These are phyloP conservation scores for Euphonia xanthogaster DNA, from an alignment of 2,797 vertebrate species.

Conservation along the genomic window DNA sequence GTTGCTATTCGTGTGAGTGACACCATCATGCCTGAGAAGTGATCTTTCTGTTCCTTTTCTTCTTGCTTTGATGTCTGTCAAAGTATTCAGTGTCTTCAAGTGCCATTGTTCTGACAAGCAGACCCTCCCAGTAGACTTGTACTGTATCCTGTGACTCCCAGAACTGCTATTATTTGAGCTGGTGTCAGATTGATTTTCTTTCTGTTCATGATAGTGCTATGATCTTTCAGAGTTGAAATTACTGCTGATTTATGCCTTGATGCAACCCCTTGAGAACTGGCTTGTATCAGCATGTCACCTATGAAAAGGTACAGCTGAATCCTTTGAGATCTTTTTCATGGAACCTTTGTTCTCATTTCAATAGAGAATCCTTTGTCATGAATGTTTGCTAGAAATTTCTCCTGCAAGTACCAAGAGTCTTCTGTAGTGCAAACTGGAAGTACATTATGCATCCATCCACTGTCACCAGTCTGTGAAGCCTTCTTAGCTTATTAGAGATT, in stretches of 20 bases:
- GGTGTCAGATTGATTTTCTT: conserved; percentile 60
- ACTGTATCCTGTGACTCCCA: conserved; percentile 21
- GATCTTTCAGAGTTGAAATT: conserved; percentile 51
- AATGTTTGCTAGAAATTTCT: conserved; percentile 58
- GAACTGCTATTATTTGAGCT: conserved; percentile 54
- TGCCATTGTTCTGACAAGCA: conserved; percentile 56
- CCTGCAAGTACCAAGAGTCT: not conserved
- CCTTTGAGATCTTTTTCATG: conserved; percentile 35
- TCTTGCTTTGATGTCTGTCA: conserved; percentile 61
- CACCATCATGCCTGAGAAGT: conserved; percentile 12
- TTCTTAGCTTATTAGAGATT: not conserved
- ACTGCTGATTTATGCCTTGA: conserved; percentile 50
- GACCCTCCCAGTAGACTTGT: conserved; percentile 34
- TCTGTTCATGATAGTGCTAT: conserved; percentile 44
- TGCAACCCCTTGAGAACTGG: not conserved
- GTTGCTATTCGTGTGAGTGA: not conserved
- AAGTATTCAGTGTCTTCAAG: conserved; percentile 46
- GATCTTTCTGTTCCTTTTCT: conserved; percentile 36
- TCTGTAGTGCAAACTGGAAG: conserved; percentile 15
- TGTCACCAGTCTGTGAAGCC: not conserved
- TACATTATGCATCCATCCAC: not conserved
- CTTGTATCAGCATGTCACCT: conserved; percentile 56
- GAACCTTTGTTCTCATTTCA: conserved; percentile 33
- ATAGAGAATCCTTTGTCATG: conserved; percentile 26
- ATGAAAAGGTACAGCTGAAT: conserved; percentile 53